phyloP scores from a whole-genome alignment of 2,797 vertebrate species.

The Astyanax mexicanus region DNA sequence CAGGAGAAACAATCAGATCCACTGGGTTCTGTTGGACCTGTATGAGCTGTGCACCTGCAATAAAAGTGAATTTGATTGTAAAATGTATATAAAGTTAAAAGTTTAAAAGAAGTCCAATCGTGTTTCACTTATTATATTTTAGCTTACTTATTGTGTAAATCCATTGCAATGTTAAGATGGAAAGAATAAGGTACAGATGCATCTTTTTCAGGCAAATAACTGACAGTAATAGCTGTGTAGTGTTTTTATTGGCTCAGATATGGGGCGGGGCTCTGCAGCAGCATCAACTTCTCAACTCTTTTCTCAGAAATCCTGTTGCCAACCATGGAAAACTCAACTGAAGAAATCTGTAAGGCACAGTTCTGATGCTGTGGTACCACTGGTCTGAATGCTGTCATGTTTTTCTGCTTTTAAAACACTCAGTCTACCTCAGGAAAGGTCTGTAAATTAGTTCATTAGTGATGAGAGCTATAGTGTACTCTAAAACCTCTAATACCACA shows the following conservation, averaged over 20 bases:
- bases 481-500: too few relatives aligned
- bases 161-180: slow-evolving; percentile 21
- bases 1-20: slow-evolving; percentile 18
- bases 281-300: not conserved
- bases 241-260: slow-evolving; percentile 9
- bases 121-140: not conserved
- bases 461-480: too few relatives aligned
- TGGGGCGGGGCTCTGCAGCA: not conserved
- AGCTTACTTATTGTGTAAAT: slow-evolving; percentile 21
- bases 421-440: too few relatives aligned
- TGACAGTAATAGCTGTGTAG: not conserved
- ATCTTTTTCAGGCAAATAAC: slow-evolving; percentile 9
- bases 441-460: too few relatives aligned
- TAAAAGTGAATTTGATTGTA: not conserved
- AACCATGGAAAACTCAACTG: too few relatives aligned
- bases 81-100: too few relatives aligned
- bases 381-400: too few relatives aligned
- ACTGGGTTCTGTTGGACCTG: slow-evolving; percentile 47
- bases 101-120: not conserved
- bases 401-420: too few relatives aligned
- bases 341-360: too few relatives aligned
- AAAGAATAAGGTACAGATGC: slow-evolving; percentile 12
- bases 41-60: slow-evolving; percentile 15
- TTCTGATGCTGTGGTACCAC: too few relatives aligned
- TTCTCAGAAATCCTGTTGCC: too few relatives aligned